phyloP scores from a whole-genome alignment of 2,797 vertebrate genomes.

The Aulostomus chinensis region DNA sequence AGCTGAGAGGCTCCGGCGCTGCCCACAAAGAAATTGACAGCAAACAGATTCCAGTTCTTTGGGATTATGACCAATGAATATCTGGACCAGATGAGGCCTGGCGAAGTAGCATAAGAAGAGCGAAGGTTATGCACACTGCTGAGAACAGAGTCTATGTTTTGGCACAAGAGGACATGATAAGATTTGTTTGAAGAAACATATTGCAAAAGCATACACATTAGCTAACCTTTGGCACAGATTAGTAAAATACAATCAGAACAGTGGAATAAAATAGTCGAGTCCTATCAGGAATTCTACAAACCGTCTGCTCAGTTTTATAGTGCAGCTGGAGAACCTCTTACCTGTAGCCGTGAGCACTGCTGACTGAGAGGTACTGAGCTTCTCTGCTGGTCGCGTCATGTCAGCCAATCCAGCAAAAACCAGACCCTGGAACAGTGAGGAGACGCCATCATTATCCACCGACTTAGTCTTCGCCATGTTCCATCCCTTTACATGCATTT shows the following conservation, averaged over 20 bases:
- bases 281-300: too few relatives aligned
- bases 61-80: slow-evolving; percentile 98
- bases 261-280: too few relatives aligned
- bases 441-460: background rate
- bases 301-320: too few relatives aligned
- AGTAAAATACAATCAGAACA: background rate
- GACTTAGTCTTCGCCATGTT: too few relatives aligned
- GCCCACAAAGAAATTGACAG: slow-evolving; percentile 97
- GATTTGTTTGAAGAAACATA: slow-evolving; percentile 46
- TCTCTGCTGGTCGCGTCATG: slow-evolving; percentile 94
- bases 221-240: slow-evolving; percentile 48
- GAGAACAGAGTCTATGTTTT: slow-evolving; percentile 47
- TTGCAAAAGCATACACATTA: slow-evolving; percentile 35
- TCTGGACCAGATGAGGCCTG: slow-evolving; percentile 97
- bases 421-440: slow-evolving; percentile 80
- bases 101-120: background rate
- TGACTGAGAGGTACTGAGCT: slow-evolving; percentile 93
- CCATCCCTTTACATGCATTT: too few relatives aligned
- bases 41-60: slow-evolving; percentile 97
- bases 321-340: slow-evolving; percentile 65
- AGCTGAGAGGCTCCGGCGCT: slow-evolving; percentile 90
- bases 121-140: slow-evolving; percentile 25
- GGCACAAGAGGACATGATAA: slow-evolving; percentile 43
- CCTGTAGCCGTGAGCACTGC: slow-evolving; percentile 94
- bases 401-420: slow-evolving; percentile 93